phyloP scores from a whole-genome alignment of 2,888 invertebrate genomes.

The Nebria salina region DNA sequence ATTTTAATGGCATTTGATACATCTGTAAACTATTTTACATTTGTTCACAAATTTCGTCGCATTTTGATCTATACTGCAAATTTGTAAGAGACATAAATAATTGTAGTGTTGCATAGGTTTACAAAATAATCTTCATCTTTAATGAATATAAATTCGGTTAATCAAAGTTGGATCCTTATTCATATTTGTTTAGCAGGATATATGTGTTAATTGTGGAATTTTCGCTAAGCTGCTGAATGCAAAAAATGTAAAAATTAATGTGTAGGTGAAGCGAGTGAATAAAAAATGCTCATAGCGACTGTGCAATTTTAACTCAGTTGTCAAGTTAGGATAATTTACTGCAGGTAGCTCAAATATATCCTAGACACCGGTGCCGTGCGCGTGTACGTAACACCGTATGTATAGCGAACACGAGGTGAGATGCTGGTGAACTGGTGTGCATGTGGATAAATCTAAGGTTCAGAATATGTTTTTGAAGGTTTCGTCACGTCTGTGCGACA shows the following conservation, averaged over 20 bases:
- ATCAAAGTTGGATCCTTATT: no score
- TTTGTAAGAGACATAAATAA: no score
- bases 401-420: not conserved
- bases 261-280: not conserved
- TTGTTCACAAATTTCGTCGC: no score
- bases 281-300: slow-evolving; percentile 15
- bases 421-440: not conserved
- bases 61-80: no score
- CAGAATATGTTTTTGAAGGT: slow-evolving; percentile 49
- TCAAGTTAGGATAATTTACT: slow-evolving; percentile 38
- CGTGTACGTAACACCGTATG: not conserved
- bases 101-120: no score
- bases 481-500: slow-evolving; percentile 53
- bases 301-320: slow-evolving; percentile 38
- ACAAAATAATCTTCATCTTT: no score
- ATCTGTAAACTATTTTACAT: no score
- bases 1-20: no score
- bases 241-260: not conserved
- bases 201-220: no score
- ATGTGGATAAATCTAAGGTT: slow-evolving; percentile 36
- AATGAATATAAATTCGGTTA: no score
- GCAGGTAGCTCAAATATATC: slow-evolving; percentile 31
- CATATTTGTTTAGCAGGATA: no score
- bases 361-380: no score
- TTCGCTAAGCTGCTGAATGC: not conserved